Evolutionary conservation across 2,113 vertebrate genomes (phyloP).

Genomic region (Python bivittatus): DNA sequence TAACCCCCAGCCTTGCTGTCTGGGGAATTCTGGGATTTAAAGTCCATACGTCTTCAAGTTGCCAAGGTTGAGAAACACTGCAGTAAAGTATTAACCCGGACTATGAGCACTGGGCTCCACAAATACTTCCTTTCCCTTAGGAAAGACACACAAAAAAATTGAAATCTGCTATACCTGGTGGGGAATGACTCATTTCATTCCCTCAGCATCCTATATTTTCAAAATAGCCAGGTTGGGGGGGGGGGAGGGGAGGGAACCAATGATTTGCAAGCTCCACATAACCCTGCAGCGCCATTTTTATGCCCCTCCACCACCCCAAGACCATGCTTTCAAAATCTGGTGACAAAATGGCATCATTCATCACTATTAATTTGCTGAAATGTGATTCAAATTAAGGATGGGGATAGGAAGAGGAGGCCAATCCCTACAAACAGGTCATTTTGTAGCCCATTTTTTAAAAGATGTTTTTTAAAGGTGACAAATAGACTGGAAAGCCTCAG

Average conservation of each 20-base stretch:
- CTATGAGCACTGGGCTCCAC: not conserved
- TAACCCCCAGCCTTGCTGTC: too few species aligned
- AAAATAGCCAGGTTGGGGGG: not conserved
- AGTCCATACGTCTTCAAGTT: too few species aligned
- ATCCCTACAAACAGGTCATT: not conserved
- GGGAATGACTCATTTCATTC: not conserved
- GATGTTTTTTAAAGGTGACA: not conserved
- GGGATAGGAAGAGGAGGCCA: not conserved
- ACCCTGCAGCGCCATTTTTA: not conserved
- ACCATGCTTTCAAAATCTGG: too few species aligned
- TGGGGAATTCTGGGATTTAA: too few species aligned
- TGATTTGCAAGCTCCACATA: not conserved
- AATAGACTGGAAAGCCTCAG: not conserved
- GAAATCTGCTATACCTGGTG: not conserved
- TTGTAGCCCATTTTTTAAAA: not conserved
- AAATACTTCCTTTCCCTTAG: not conserved
- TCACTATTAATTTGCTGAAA: not conserved
- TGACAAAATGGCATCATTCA: too few species aligned
- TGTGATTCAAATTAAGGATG: not conserved
- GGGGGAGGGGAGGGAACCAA: not conserved
- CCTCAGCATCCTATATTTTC: not conserved
- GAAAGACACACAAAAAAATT: not conserved
- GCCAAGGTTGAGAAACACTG: too few species aligned
- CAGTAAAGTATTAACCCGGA: not conserved
- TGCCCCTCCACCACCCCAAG: not conserved